Conservation (phyloP, 92 coral and sea anemone species). For the Epizoanthus stellaris region DNA sequence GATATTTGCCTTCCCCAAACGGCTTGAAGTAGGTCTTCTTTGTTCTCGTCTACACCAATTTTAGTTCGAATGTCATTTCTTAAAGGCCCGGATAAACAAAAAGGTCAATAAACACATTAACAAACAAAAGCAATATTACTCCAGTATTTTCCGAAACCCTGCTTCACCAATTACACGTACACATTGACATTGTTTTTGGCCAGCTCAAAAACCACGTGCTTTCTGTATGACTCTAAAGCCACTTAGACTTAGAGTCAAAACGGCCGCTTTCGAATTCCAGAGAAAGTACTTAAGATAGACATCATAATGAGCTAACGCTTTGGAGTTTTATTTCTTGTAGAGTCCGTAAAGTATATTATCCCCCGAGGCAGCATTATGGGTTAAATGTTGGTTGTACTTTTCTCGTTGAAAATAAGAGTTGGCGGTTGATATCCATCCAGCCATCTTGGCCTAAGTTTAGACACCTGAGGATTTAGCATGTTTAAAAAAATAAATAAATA, state of each 20-base stretch:
- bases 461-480: too few relatives aligned
- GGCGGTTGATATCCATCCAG: too few relatives aligned
- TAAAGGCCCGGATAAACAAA: not conserved
- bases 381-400: not conserved
- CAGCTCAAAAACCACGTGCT: not conserved
- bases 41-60: not conserved
- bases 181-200: conserved; percentile 10
- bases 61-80: not conserved
- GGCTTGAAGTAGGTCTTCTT: too few relatives aligned
- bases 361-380: not conserved
- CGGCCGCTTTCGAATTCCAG: conserved; percentile 9
- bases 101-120: not conserved
- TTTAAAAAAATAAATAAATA: too few relatives aligned
- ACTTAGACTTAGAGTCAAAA: not conserved
- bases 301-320: not conserved
- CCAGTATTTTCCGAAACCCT: not conserved
- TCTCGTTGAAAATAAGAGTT: not conserved
- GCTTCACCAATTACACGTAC: conserved; percentile 3
- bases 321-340: not conserved
- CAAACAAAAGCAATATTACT: not conserved
- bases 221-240: not conserved
- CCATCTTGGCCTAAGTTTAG: too few relatives aligned
- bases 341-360: not conserved
- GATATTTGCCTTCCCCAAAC: too few relatives aligned
- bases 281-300: not conserved